These are phyloP conservation scores for Phyllotreta striolata DNA, from an alignment of 2,888 invertebrate species.

Conservation along the genomic window DNA sequence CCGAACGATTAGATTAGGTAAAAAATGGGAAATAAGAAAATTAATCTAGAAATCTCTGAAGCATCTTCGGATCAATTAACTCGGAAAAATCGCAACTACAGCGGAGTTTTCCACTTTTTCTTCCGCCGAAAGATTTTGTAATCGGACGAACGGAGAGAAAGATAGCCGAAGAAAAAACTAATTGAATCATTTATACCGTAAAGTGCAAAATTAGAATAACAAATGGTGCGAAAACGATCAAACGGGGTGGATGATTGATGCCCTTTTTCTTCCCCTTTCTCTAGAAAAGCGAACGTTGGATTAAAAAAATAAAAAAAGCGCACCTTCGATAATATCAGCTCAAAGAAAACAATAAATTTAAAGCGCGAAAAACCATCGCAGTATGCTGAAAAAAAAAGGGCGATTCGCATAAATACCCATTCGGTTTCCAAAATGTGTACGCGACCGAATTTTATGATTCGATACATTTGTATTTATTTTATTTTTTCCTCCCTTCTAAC, in stretches of 20 bases:
- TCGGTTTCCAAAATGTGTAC: not conserved
- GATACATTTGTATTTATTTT: constrained; percentile 12
- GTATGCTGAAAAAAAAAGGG: no score
- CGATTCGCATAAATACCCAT: no score
- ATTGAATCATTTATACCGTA: constrained; percentile 55
- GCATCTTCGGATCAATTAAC: constrained; percentile 4
- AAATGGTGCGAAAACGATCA: constrained; percentile 46
- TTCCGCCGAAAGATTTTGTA: constrained; percentile 14
- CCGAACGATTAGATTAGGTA: no score
- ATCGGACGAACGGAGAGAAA: constrained; percentile 31
- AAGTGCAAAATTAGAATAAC: constrained; percentile 52
- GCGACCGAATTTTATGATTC: constrained; percentile 6
- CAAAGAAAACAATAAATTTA: no score
- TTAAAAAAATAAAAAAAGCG: constrained; percentile 11
- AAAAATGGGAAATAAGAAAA: constrained; percentile 45
- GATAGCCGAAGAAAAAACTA: constrained; percentile 50
- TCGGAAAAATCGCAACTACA: not conserved
- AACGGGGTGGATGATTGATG: constrained; percentile 42
- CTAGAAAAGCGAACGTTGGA: constrained; percentile 13
- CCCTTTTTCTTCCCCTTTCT: constrained; percentile 41
- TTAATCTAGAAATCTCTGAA: no score
- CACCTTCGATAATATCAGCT: no score
- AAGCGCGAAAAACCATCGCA: no score
- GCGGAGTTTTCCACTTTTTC: not conserved
- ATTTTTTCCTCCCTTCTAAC: not conserved